Percentiles rank a stretch among this genome's conserved stretches.
Evolutionary conservation across 2,888 invertebrate genomes (phyloP).

Genomic region (Megaustenia siamemsis): DNA sequence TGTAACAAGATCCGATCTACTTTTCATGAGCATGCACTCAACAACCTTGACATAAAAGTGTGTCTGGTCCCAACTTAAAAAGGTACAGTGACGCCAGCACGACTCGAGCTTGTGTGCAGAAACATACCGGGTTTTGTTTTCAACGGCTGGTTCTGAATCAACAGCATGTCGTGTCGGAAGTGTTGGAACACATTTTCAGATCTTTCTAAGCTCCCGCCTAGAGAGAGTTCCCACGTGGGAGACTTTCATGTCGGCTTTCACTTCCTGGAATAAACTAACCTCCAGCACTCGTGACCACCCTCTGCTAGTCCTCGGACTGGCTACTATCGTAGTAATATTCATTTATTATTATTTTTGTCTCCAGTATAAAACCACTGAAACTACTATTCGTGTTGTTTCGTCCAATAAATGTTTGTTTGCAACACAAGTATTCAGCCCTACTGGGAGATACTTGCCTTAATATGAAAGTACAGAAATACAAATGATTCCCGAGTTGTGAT

Average conservation of each 20-base stretch:
- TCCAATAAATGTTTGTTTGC: no score
- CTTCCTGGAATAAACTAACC: conserved; percentile 31
- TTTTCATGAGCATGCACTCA: not conserved
- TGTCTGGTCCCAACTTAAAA: not conserved
- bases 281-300: not conserved
- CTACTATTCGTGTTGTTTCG: no score
- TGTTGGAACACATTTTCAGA: not conserved
- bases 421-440: no score
- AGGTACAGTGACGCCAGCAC: not conserved
- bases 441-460: no score
- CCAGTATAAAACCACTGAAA: no score
- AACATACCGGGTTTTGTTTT: not conserved
- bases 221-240: not conserved
- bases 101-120: not conserved
- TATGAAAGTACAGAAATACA: no score
- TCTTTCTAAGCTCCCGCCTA: not conserved
- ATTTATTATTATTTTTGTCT: no score
- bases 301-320: not conserved
- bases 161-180: conserved; percentile 13
- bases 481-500: no score
- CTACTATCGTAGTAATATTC: no score
- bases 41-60: not conserved
- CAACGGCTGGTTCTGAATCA: not conserved
- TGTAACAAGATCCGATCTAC: not conserved
- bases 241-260: conserved; percentile 32